Base-by-base conservation (phyloP, 2,113 vertebrate genomes). In the Crypturellus undulatus region DNA sequence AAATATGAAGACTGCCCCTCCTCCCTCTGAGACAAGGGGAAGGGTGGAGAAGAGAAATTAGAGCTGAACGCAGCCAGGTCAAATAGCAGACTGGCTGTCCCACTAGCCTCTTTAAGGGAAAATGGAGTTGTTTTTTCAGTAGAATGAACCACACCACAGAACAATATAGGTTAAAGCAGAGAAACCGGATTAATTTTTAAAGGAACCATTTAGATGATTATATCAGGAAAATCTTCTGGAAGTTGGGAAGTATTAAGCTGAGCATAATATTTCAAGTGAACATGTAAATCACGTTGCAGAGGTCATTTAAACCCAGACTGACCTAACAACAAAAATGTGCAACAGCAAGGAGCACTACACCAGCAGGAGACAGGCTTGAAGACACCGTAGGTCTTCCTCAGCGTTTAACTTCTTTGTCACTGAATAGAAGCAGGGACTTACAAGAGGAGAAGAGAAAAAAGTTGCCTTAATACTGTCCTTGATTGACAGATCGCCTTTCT, bases 1-100 rank as follows among this genome's bases (percentile, higher is more conserved):
- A 92, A 95, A 96, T 95, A 96, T 91, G 96, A 97, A 97, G 92
- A 81, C 76, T 93, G 92, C 80, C 70, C 87, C 91, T 90, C 94
- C 91, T 95, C 90, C 93, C 92, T 32, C 42, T 68, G 78, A 75
- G 38, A 86, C 77, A 83, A 93, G 38, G 91, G 95, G 85, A 94
- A 94, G 91, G 68, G 34, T 87, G 95, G 90, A 87, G 86, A 79
- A 91, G 93, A 94, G 94, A 97, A 97, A 97, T 58, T 62, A 93
- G 96, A 97, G 97, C 89, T 1, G n/a, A 88, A 91, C 88, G 89
- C 96, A 97, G 94, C 90, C 30, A 3, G 87, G 96, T 96, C 95
- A 97, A 97, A 97, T 72, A 96, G 94, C 75, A 96, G 90, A 72
- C 88, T 90, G 76, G 85, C 89, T 95, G 79, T 91, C 95, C 93